Percentiles rank a stretch among this genome's conserved stretches.
phyloP scores from a whole-genome alignment of 1,140 invertebrate species.

The Zaprionus africanus region DNA sequence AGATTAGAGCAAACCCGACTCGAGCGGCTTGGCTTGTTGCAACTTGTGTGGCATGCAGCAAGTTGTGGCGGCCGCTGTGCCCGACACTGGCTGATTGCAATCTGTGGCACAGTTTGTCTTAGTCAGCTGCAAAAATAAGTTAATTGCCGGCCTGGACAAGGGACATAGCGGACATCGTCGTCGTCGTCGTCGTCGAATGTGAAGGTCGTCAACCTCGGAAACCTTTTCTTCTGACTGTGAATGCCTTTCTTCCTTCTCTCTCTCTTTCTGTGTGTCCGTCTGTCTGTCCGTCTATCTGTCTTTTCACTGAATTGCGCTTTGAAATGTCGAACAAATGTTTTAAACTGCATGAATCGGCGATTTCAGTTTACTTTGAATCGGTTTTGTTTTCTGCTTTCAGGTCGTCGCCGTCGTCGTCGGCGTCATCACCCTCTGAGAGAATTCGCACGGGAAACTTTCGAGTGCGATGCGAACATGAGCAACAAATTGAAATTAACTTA shows the following conservation, averaged over 20 bases:
- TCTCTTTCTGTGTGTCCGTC: neutral
- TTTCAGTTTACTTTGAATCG: conserved; percentile 42
- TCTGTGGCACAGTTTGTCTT: conserved; percentile 75
- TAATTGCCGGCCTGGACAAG: conserved; percentile 56
- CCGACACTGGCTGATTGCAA: conserved; percentile 58
- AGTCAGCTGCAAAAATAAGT: conserved; percentile 76
- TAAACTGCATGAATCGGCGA: conserved; percentile 81
- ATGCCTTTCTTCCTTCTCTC: conserved; percentile 32
- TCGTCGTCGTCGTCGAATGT: conserved; percentile 6
- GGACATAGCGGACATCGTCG: conserved; percentile 30
- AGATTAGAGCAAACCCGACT: conserved; percentile 7
- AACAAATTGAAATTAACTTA: conserved; percentile 79
- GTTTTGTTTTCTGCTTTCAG: conserved; percentile 32
- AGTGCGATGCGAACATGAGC: conserved; percentile 20
- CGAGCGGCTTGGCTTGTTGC: neutral
- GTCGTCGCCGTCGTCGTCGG: neutral
- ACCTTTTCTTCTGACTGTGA: conserved; percentile 52
- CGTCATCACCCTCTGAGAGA: conserved; percentile 37
- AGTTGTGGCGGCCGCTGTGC: conserved; percentile 12
- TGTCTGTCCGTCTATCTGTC: conserved; percentile 48
- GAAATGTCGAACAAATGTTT: conserved; percentile 82
- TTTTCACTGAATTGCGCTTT: conserved; percentile 49
- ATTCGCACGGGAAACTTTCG: conserved; percentile 44
- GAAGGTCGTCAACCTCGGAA: conserved; percentile 72
- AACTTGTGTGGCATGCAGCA: conserved; percentile 64